These are phyloP conservation scores for Anastrepha ludens DNA, from an alignment of 1,140 invertebrate genomes.

Conservation along the genomic window DNA sequence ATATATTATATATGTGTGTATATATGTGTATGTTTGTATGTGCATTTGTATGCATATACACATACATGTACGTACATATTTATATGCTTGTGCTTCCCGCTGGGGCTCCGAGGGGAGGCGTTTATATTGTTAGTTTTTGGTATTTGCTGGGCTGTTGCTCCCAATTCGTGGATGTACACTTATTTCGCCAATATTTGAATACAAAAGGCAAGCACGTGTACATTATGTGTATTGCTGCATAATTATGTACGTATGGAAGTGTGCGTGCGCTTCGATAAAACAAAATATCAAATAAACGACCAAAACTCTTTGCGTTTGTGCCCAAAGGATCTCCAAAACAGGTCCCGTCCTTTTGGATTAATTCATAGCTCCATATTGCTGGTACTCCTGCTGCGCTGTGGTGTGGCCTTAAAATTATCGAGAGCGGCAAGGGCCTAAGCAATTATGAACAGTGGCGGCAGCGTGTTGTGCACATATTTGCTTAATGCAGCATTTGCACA, in stretches of 20 bases:
- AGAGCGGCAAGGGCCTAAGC: constrained; percentile 27
- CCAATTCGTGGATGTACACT: not conserved
- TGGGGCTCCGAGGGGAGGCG: not conserved
- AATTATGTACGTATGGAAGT: not conserved
- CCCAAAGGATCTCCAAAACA: constrained; percentile 17
- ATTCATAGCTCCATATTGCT: not conserved
- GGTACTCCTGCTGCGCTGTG: not conserved
- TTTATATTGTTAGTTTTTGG: constrained; percentile 45
- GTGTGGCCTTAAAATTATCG: not conserved
- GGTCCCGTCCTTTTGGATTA: not conserved
- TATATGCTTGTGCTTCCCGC: constrained; percentile 17
- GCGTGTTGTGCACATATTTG: constrained; percentile 23
- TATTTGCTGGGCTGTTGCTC: constrained; percentile 30
- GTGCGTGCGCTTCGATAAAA: constrained; percentile 24
- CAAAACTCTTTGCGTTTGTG: constrained; percentile 36
- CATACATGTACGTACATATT: not conserved
- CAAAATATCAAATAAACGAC: constrained; percentile 34
- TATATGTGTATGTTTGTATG: not conserved
- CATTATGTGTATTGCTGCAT: not conserved
- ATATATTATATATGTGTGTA: not conserved
- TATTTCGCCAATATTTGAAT: not conserved
- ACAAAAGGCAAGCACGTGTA: not conserved
- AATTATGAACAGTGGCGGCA: constrained; percentile 31
- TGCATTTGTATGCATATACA: not conserved
- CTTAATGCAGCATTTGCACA: constrained; percentile 40